phyloP scores from a whole-genome alignment of 2,113 vertebrate species.

The Steatornis caripensis region DNA sequence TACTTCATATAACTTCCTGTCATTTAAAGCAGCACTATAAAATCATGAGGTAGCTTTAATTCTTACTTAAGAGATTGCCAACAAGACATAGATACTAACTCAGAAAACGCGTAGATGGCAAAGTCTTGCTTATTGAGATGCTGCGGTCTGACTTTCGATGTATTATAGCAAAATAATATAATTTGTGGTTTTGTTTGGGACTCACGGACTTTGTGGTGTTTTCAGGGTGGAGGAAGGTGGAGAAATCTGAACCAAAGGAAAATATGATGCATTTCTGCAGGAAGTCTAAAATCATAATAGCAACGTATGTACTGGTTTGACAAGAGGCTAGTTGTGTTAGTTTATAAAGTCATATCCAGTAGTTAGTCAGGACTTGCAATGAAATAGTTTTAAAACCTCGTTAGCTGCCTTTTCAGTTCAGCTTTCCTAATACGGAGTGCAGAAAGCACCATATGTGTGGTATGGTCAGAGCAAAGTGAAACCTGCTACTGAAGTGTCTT shows the following conservation, averaged over 20 bases:
- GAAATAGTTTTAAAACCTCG: not conserved
- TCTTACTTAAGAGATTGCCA: not conserved
- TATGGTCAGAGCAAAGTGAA: not conserved
- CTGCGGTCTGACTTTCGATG: not conserved
- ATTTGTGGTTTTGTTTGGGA: not conserved
- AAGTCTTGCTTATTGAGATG: not conserved
- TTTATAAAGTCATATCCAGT: not conserved
- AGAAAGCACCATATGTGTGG: fast-evolving
- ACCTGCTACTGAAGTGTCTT: not conserved
- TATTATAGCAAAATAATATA: not conserved
- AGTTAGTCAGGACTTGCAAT: not conserved
- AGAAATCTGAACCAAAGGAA: not conserved
- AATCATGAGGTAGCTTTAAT: not conserved
- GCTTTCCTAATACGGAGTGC: not conserved
- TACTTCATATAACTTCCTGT: not conserved
- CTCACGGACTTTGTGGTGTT: not conserved
- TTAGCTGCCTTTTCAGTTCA: not conserved
- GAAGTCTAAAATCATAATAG: not conserved
- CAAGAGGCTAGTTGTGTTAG: not conserved
- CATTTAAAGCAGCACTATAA: not conserved
- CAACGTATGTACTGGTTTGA: not conserved
- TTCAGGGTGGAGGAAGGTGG: not conserved
- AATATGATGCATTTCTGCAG: not conserved
- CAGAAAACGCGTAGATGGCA: fast-evolving
- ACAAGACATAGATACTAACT: too few species aligned